Evolutionary conservation across 1,140 invertebrate species (phyloP).

Genomic region (Zaprionus nigranus): DNA sequence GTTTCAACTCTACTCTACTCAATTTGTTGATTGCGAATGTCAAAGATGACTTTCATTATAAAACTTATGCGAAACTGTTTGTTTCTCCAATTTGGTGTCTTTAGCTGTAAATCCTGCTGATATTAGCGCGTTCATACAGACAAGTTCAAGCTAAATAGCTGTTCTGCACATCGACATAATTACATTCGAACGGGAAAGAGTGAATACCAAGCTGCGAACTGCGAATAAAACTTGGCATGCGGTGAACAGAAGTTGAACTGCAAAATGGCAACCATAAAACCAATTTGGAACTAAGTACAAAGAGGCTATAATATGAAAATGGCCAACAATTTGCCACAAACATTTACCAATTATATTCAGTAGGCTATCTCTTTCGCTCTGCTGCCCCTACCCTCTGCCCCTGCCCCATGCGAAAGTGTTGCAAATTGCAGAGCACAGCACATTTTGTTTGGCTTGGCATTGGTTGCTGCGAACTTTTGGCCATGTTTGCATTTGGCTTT

Average conservation of each 20-base stretch:
- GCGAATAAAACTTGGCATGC: slow-evolving; percentile 11
- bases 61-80: too few relatives aligned
- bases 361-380: not conserved
- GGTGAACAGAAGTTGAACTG: slow-evolving; percentile 14
- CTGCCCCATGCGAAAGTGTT: slow-evolving; percentile 4
- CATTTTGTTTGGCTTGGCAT: slow-evolving; percentile 47
- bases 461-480: slow-evolving; percentile 36
- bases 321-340: slow-evolving; percentile 64
- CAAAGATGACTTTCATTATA: too few relatives aligned
- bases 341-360: slow-evolving; percentile 72
- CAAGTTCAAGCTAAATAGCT: not conserved
- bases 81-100: not conserved
- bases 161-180: not conserved
- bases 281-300: slow-evolving; percentile 65
- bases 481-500: slow-evolving; percentile 45
- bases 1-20: not conserved
- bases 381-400: not conserved
- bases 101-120: not conserved
- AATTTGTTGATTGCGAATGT: not conserved
- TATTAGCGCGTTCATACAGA: not conserved
- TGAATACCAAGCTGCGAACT: not conserved
- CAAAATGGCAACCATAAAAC: slow-evolving; percentile 56
- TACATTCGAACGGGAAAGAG: not conserved
- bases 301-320: slow-evolving; percentile 65
- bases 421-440: slow-evolving; percentile 38